Evolutionary conservation across 2,888 invertebrate species (phyloP).

Genomic region (Dermolepida albohirtum): DNA sequence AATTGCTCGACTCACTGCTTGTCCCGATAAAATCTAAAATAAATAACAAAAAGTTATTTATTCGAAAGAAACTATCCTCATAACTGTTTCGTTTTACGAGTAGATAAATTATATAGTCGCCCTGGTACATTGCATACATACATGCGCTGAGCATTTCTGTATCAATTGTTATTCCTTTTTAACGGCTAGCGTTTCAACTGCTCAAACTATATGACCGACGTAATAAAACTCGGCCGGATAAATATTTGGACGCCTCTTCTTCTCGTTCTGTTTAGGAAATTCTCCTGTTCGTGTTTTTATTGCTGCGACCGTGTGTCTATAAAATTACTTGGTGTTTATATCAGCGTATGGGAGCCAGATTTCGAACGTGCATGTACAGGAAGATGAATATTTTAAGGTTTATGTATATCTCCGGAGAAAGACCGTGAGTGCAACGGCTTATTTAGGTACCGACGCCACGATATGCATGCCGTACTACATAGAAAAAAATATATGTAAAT

Average conservation of each 20-base stretch:
- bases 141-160: slow-evolving; percentile 12
- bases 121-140: background rate
- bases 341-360: slow-evolving; percentile 28
- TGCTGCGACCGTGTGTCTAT: slow-evolving; percentile 18
- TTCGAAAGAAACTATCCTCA: no score
- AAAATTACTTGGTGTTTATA: slow-evolving; percentile 33
- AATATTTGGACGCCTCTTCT: slow-evolving; percentile 41
- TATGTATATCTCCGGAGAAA: background rate
- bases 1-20: no score
- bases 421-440: no score
- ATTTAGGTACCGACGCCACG: no score
- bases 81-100: no score
- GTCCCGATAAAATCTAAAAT: no score
- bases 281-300: slow-evolving; percentile 37
- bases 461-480: no score
- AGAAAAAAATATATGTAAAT: no score
- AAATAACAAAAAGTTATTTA: no score
- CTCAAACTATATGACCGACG: background rate
- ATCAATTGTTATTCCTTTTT: slow-evolving; percentile 31
- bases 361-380: slow-evolving; percentile 3
- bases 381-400: slow-evolving; percentile 23
- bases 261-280: slow-evolving; percentile 29
- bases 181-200: slow-evolving; percentile 7
- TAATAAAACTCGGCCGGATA: slow-evolving; percentile 33
- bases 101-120: no score